Base-by-base conservation (phyloP, 2,797 vertebrate species). In the Oreochromis mossambicus region DNA sequence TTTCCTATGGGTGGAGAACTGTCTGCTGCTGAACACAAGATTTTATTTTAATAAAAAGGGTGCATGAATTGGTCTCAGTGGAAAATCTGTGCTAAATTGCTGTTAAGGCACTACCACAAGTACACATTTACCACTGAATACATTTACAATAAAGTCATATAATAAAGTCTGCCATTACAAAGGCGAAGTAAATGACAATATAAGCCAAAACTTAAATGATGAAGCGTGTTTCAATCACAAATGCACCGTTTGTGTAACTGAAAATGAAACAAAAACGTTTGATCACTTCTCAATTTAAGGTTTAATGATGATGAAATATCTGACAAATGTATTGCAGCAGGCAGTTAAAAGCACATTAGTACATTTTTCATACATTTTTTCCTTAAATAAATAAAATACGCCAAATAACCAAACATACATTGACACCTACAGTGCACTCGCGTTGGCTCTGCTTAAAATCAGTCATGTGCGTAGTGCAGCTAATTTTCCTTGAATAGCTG, bases 1-100 rank as follows among this genome's bases (percentile, higher is more conserved):
- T 88, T 80, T 85, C 76, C 81, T 90, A 70, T 87, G 82, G 88
- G 88, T 24, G 77, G 81, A 86, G 85, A 86, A 61, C 29, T 58
- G 81, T 81, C 90, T 75, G 63, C 76, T 78, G 86, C 83, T 86
- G 88, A 88, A 75, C 58, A 55, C 26, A 77, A 46, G 41, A 32
- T 36, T 61, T 55, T 15, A 83, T 87, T 85, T 82, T 17, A 88
- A 86, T 89, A 79, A 84, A 87, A 86, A 76, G 81, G 70, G 19
- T 66, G 34, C 80, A 83, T 85, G 32, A 58, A 75, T 83, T 66
- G 61, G 82, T 88, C 84, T 83, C 82, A 52, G 82, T 68, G 68
- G 86, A 43, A 43, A 80, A 66, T 82, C 52, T 83, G 56, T 51
- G 75, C 54, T 78, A 70, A 77, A 81, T 52, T 56, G 68, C 29